phyloP scores from a whole-genome alignment of 1,140 invertebrate genomes.

The Globodera ellingtonae region DNA sequence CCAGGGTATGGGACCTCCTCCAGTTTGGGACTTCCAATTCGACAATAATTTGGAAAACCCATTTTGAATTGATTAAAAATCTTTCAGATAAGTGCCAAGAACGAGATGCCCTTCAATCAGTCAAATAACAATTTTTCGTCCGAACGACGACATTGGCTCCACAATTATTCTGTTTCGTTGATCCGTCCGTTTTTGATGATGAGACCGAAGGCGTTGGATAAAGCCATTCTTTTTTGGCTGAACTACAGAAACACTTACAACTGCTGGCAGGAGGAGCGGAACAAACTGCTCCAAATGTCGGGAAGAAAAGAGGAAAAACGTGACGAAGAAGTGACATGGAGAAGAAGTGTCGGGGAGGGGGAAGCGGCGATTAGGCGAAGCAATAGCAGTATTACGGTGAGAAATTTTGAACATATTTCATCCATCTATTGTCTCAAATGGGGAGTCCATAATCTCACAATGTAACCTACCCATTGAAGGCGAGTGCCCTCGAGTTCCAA shows the following conservation, averaged over 20 bases:
- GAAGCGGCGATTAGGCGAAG: no score
- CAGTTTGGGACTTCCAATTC: no score
- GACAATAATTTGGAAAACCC: no score
- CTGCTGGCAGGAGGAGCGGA: slow-evolving; percentile 58
- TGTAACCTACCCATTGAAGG: slow-evolving; percentile 8
- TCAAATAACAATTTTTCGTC: slow-evolving; percentile 4
- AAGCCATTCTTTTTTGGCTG: slow-evolving; percentile 63
- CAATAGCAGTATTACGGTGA: not conserved
- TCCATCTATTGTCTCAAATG: no score
- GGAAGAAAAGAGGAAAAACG: slow-evolving; percentile 16
- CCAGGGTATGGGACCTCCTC: no score
- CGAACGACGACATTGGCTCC: slow-evolving; percentile 30
- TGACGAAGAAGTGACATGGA: not conserved
- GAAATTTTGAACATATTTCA: no score
- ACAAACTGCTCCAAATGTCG: slow-evolving; percentile 40
- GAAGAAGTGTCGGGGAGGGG: not conserved
- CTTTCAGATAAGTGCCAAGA: slow-evolving; percentile 49
- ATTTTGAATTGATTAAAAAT: not conserved
- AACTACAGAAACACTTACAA: slow-evolving; percentile 64
- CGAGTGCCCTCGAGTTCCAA: slow-evolving; percentile 57
- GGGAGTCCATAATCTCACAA: no score
- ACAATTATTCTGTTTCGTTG: slow-evolving; percentile 57
- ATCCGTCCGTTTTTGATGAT: slow-evolving; percentile 61
- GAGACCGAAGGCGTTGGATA: slow-evolving; percentile 60
- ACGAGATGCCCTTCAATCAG: slow-evolving; percentile 40